phyloP scores from a whole-genome alignment of 1,140 invertebrate species.

The Brachionus rotundiformis region DNA sequence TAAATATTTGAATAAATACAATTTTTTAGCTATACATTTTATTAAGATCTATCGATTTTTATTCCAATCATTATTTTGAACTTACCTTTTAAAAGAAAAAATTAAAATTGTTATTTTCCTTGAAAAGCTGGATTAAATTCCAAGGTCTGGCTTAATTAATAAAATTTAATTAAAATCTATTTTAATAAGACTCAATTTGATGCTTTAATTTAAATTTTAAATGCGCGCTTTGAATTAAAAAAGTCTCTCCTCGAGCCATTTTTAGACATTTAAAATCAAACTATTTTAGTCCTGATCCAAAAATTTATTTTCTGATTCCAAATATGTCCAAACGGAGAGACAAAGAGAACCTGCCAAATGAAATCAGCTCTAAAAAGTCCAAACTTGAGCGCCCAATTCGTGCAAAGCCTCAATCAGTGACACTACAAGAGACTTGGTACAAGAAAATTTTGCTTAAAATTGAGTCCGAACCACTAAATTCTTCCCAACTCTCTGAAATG shows the following conservation, averaged over 20 bases:
- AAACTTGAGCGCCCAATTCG: background rate
- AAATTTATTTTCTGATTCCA: background rate
- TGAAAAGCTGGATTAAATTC: background rate
- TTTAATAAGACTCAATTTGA: background rate
- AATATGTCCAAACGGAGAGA: slow-evolving; percentile 4
- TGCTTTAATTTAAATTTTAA: background rate
- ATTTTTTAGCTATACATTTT: no score
- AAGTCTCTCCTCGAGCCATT: background rate
- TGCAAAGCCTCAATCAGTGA: background rate
- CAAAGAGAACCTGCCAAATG: background rate
- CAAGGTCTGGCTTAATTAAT: background rate
- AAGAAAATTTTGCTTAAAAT: background rate
- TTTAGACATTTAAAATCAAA: background rate
- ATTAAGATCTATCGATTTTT: background rate
- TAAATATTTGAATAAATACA: no score
- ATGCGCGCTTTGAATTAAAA: background rate
- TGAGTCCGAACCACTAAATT: background rate
- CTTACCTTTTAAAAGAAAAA: background rate
- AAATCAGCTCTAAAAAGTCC: slow-evolving; percentile 10
- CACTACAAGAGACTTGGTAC: background rate
- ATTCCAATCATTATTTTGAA: background rate
- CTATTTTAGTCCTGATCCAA: background rate
- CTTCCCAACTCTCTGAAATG: background rate
- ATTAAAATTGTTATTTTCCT: background rate
- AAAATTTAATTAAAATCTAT: background rate